Base-by-base conservation (phyloP, 2,113 vertebrate species). In the Suricata suricatta region DNA sequence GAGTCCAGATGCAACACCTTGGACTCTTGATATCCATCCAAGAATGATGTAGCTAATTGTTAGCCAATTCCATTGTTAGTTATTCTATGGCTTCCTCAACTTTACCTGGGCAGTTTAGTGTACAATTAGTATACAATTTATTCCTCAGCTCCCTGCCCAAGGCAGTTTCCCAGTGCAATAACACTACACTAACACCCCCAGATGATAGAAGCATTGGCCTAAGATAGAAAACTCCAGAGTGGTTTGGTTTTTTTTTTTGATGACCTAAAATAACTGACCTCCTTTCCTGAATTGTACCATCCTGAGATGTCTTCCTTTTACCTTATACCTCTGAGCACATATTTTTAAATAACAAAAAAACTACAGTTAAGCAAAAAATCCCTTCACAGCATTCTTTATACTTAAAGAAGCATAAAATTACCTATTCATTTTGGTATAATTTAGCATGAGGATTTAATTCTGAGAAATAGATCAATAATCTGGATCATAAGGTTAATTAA, bases 181-280 rank as follows among this genome's bases (percentile, higher is more conserved):
- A 95, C n/a, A 72, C 29, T 89, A 47, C 16, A 47, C 83, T 96
- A 80, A 71, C n/a, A 80, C 64, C 52, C 6, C 68, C 63, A 79
- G 47, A 80, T 77, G 66, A 47, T 35, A 57, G 25, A 93, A 74
- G 72, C 74, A 76, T 57, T 97, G 82, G n/a, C 33, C 35, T 94
- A 66, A 97, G 69, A 93, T 68, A 79, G 63, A 84, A 96, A 94
- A 66, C 8, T 81, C 79, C 80, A 89, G n/a, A 80, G 82, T 92
- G 23, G 6, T 89, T 79, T 97, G 95, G 74, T 95, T 96, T 95
- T 95, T 95, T 91, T 95, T 79, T 54, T 95, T 96, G 33, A 93
- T 89, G 31, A 93, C 66, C 86, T 93, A 98, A 98, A 98, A 97
- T 95, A 98, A 97, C 86, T 97, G 93, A 47, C 95, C 95, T 98